phyloP scores from a whole-genome alignment of 2,888 invertebrate species.

The Folsomia manolachei region DNA sequence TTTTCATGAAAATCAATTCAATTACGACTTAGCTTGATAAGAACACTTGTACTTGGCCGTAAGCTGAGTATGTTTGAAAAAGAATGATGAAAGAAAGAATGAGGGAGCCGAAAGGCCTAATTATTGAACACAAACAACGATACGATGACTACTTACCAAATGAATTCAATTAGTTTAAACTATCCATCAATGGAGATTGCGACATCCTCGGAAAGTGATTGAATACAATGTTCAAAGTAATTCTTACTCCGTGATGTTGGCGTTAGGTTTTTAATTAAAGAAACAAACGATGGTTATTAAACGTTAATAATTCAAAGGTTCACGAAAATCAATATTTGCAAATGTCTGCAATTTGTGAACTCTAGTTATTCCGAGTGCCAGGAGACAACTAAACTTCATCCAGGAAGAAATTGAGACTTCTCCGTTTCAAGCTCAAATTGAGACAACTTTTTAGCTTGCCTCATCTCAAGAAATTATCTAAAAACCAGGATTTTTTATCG shows the following conservation, averaged over 20 bases:
- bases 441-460: background rate
- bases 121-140: background rate
- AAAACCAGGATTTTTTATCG: background rate
- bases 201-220: background rate
- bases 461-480: background rate
- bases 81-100: too few species aligned
- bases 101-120: too few species aligned
- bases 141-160: background rate
- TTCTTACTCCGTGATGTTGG: background rate
- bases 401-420: background rate
- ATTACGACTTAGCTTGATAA: background rate
- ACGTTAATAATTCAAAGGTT: too few species aligned
- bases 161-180: background rate
- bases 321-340: too few species aligned
- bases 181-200: background rate
- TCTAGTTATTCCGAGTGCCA: background rate
- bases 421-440: background rate
- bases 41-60: background rate
- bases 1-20: conserved; percentile 44
- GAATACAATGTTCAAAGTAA: background rate
- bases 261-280: background rate
- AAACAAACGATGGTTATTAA: too few species aligned
- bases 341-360: background rate
- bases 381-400: background rate
- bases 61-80: background rate